Evolutionary conservation across 2,113 vertebrate species (phyloP).

Genomic region (Hippocampus zosterae): DNA sequence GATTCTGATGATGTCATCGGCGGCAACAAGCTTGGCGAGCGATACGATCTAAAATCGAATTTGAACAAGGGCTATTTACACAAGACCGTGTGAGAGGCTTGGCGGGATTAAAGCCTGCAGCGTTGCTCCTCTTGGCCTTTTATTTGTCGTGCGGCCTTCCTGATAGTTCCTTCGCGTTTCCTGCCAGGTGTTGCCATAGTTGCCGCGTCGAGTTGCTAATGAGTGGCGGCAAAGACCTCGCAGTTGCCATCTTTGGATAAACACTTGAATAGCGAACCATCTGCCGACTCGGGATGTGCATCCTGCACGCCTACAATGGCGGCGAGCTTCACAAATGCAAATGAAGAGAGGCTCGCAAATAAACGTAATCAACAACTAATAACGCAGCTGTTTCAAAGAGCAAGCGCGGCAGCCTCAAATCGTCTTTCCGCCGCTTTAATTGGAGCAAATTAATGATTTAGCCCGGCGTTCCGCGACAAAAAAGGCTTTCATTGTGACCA

Average conservation of each 20-base stretch:
- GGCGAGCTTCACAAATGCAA: constrained; percentile 8
- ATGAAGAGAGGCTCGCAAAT: not conserved
- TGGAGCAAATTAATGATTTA: constrained; percentile 8
- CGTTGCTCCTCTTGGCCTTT: not conserved
- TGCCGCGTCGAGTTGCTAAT: not conserved
- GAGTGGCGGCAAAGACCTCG: not conserved
- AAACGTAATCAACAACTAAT: constrained; percentile 10
- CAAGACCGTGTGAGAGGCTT: not conserved
- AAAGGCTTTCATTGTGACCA: not conserved
- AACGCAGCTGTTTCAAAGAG: constrained; percentile 11
- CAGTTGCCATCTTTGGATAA: not conserved
- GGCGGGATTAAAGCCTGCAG: not conserved
- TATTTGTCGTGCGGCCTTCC: not conserved
- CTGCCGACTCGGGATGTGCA: not conserved
- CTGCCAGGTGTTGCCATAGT: not conserved
- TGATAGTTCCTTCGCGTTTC: not conserved
- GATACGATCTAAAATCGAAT: not conserved
- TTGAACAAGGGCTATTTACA: not conserved
- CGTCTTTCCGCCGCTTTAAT: constrained; percentile 4
- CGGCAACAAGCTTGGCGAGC: not conserved
- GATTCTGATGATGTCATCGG: not conserved
- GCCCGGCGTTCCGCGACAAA: not conserved
- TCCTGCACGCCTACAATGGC: not conserved
- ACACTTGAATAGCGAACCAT: constrained; percentile 5
- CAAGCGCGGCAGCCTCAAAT: too few species aligned